Conservation (phyloP, 2,113 vertebrate species). For the Zosterops japonicus region DNA sequence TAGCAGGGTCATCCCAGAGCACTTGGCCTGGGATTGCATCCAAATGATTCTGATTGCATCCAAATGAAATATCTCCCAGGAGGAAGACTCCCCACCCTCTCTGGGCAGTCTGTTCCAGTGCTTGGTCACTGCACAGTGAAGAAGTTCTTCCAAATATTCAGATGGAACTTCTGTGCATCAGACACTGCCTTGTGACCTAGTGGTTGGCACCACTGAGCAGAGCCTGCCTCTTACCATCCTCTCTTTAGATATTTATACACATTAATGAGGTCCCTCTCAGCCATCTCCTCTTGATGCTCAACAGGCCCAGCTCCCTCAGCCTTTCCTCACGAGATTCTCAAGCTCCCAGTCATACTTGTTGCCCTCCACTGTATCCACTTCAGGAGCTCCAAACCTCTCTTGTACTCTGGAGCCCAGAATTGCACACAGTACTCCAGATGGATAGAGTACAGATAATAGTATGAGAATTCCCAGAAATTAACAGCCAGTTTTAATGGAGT, state of each 20-base stretch:
- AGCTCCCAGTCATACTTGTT: fast-evolving
- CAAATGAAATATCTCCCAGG: not conserved
- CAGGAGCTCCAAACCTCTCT: not conserved
- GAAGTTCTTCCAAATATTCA: not conserved
- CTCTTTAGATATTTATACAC: not conserved
- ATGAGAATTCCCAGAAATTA: not conserved
- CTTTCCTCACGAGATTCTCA: not conserved
- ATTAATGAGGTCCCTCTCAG: not conserved
- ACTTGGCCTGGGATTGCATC: fast-evolving
- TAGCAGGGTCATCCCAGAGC: not conserved
- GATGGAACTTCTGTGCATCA: not conserved
- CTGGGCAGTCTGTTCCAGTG: not conserved
- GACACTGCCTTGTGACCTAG: not conserved
- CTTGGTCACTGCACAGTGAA: not conserved
- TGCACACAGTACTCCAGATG: not conserved
- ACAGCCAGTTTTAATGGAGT: not conserved
- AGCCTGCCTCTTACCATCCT: not conserved
- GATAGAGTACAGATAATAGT: not conserved
- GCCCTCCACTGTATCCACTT: not conserved
- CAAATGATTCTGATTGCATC: not conserved
- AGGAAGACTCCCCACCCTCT: not conserved
- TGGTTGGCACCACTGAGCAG: not conserved
- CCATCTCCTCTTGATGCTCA: fast-evolving
- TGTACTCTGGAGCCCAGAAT: not conserved
- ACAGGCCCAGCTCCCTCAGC: not conserved